Evolutionary conservation across 2,113 vertebrate species (phyloP).

Genomic region (Chaetorhynchus papuensis): DNA sequence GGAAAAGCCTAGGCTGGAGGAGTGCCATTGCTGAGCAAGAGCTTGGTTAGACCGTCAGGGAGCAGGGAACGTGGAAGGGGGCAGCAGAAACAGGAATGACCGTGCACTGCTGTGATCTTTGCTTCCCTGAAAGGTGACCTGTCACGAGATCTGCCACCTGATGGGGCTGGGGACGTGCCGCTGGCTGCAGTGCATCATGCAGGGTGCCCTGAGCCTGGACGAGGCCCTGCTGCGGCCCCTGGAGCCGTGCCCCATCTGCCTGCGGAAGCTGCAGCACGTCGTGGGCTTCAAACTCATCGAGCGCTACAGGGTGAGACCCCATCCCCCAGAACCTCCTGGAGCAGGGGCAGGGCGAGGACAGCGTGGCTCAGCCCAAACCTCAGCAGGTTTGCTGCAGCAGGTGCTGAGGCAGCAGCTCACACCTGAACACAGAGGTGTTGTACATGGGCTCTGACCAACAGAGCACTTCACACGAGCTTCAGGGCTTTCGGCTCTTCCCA

Average conservation of each 20-base stretch:
- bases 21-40: not conserved
- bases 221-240: constrained; percentile 66
- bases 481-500: not conserved
- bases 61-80: not conserved
- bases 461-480: not conserved
- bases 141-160: constrained; percentile 73
- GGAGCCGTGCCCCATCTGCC: constrained; percentile 75
- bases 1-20: not conserved
- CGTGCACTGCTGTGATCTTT: not conserved
- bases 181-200: constrained; percentile 78
- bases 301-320: constrained; percentile 71
- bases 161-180: constrained; percentile 74
- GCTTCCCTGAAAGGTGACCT: constrained; percentile 50
- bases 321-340: rapidly evolving
- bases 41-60: rapidly evolving
- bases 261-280: constrained; percentile 72
- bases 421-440: rapidly evolving
- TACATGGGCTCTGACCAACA: not conserved
- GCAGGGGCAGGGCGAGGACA: not conserved
- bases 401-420: not conserved
- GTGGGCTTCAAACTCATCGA: constrained; percentile 73
- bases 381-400: not conserved
- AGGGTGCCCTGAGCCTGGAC: constrained; percentile 68
- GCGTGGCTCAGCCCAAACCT: not conserved
- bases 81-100: not conserved